Base-by-base conservation (phyloP, 2,113 vertebrate genomes). In the Pelecanus crispus region DNA sequence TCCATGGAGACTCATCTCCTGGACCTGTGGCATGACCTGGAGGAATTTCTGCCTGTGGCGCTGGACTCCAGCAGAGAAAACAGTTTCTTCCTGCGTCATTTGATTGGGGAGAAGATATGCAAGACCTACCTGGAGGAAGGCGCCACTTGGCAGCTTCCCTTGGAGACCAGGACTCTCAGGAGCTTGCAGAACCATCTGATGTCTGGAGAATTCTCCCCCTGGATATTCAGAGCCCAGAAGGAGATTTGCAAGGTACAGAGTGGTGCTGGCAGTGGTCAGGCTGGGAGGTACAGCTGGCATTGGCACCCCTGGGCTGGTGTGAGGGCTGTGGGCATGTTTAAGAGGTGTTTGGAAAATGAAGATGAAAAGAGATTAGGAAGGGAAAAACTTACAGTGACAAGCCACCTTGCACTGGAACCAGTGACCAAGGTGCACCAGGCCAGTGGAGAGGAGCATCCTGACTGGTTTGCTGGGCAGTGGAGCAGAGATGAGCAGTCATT, bases 241-340 rank as follows among this genome's bases (percentile, higher is more conserved):
- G 98, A 98, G 78, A 95, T 98, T 81, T 98, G 97, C 85, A 95
- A 98, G 97, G 98, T 98, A 96, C 42, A 81, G 36, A 73, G 53
- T 1, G 4, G 31, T 42, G 55, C 63, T 83, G 53, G 47, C 9
- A 32, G 58, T 2, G 19, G 45, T 55, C 38, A 63, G 72, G 25
- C 56, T 44, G 65, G 19, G 72, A 59, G 49, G 42, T 34, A 5
- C 56, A 44, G n/a, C 55, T 63, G 67, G n/a, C 19, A 9, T 19
- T 58, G 42, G 44, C 40, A 71, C 19, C 22, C 13, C 21, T 44
- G 14, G 11, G 7, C 16, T 52, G 81, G 8, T 12, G 7, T 4
- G 24, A 68, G 47, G 52, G n/a, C 61, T 58, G 7, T 40, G n/a
- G 36, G 55, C 29, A 22, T 15, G 6, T 49, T 78, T 62, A 56